Conservation (phyloP, 2,797 vertebrate genomes). For the Cercopithecus neglectus region DNA sequence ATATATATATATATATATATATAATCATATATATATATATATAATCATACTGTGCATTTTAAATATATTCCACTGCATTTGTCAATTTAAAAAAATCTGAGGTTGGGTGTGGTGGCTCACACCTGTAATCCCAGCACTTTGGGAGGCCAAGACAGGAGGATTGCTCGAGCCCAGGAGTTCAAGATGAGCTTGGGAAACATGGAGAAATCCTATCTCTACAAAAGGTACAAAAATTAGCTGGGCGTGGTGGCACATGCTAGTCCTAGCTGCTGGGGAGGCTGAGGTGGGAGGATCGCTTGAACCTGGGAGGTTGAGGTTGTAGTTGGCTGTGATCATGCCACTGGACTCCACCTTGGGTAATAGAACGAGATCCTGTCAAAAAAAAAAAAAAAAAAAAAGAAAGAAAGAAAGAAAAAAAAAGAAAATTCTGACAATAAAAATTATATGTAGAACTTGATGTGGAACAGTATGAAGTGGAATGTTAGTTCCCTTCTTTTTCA, state of each 20-base stretch:
- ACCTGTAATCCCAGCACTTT: neutral
- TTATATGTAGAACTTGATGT: neutral
- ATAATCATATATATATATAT: rapidly evolving
- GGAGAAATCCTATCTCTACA: neutral
- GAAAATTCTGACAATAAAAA: neutral
- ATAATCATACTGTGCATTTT: neutral
- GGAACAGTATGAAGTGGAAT: neutral
- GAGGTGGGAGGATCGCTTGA: neutral
- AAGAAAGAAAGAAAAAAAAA: neutral
- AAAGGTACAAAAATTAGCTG: neutral
- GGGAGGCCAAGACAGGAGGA: neutral
- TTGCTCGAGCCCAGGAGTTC: neutral
- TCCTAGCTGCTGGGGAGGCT: neutral
- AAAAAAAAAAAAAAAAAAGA: neutral
- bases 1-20: rapidly evolving
- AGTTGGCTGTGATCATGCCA: neutral
- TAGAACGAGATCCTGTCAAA: neutral
- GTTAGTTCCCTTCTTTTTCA: neutral
- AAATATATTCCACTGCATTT: neutral
- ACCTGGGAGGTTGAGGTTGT: neutral
- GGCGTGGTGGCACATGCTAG: neutral
- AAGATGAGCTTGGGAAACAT: neutral
- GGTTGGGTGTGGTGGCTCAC: neutral
- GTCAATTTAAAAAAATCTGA: neutral
- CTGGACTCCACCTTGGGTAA: neutral